A percentile compares a stretch with the other conserved stretches of the same genome.
Evolutionary conservation across 2,797 vertebrate species (phyloP).

Genomic region (Pelodytes ibericus): DNA sequence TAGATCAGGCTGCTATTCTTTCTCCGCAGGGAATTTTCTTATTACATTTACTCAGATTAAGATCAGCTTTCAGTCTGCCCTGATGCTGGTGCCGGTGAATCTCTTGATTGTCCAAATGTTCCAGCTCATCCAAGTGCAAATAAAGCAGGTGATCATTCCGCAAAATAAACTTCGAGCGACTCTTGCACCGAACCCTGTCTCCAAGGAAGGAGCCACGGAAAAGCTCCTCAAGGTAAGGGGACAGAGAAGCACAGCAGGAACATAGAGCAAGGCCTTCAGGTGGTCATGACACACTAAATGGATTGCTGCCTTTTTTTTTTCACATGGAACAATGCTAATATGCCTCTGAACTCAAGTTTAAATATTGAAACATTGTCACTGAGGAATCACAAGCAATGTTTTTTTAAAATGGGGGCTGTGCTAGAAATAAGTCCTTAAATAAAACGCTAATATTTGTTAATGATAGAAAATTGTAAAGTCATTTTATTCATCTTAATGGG

Average conservation of each 20-base stretch:
- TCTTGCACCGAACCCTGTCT: background rate
- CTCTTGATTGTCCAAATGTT: constrained; percentile 59
- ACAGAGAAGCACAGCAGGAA: background rate
- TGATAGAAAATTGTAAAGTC: no score
- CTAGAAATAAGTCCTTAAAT: no score
- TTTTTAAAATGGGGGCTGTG: no score
- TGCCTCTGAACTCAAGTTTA: no score
- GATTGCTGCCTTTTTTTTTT: no score
- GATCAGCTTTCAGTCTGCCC: constrained; percentile 56
- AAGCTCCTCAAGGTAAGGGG: constrained; percentile 54
- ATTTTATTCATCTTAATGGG: no score
- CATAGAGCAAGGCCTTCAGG: background rate
- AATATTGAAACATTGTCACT: no score
- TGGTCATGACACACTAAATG: no score
- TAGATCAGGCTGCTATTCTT: no score
- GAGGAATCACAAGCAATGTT: no score
- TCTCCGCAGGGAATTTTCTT: constrained; percentile 32
- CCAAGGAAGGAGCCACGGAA: background rate
- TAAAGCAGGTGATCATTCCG: constrained; percentile 27
- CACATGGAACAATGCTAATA: background rate
- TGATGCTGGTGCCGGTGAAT: constrained; percentile 58
- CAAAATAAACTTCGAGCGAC: background rate
- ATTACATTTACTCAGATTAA: constrained; percentile 60
- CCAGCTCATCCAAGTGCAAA: constrained; percentile 47
- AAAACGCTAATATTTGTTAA: no score